Evolutionary conservation across 2,888 invertebrate species (phyloP).

Genomic region (Sphaerophoria taeniata): DNA sequence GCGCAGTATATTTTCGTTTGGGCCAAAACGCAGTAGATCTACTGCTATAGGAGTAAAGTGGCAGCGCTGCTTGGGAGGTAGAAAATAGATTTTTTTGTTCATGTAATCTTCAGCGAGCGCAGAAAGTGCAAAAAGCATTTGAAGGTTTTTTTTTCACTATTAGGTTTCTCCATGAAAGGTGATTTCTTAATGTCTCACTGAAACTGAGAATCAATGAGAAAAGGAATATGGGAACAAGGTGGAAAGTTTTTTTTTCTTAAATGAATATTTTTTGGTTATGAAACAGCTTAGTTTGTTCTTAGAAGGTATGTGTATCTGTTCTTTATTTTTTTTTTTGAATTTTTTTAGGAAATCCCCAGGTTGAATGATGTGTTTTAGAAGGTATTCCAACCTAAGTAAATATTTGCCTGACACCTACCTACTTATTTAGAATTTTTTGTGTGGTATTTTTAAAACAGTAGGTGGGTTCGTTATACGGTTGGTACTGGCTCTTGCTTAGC

Average conservation of each 20-base stretch:
- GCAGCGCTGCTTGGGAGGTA: neutral
- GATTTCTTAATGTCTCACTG: conserved; percentile 20
- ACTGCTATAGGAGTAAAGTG: too few species aligned
- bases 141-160: conserved; percentile 12
- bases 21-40: too few species aligned
- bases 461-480: neutral
- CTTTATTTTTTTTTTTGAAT: neutral
- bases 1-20: too few species aligned
- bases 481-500: neutral
- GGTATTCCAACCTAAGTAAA: conserved; percentile 32
- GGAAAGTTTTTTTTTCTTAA: neutral
- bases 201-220: neutral
- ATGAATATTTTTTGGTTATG: conserved; percentile 1
- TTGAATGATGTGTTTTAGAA: conserved; percentile 17
- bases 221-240: conserved; percentile 16
- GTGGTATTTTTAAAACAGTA: conserved; percentile 25
- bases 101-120: conserved; percentile 38
- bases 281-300: conserved; percentile 10
- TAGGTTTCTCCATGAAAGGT: conserved; percentile 45
- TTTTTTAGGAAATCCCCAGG: conserved; percentile 37
- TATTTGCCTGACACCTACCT: conserved; percentile 16
- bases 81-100: conserved; percentile 34
- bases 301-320: conserved; percentile 20
- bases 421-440: neutral
- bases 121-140: conserved; percentile 20